A percentile compares a stretch with the other conserved stretches of the same genome.
These are phyloP conservation scores for Nymphicus hollandicus DNA, from an alignment of 2,113 vertebrate genomes.

Conservation along the genomic window DNA sequence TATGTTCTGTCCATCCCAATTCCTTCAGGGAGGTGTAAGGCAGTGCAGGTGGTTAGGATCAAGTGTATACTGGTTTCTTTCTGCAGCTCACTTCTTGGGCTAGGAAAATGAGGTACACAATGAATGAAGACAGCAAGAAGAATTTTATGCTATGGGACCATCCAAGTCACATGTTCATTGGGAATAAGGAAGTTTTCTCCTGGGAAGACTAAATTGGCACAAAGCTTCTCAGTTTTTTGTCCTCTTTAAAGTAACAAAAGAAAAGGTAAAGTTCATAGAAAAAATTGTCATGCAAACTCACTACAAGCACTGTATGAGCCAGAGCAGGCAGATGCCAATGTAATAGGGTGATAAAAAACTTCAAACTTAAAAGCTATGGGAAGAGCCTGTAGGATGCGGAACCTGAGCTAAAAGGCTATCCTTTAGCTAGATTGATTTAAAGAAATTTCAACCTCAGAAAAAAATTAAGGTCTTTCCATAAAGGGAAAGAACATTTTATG, in stretches of 20 bases:
- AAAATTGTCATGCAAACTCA: neutral
- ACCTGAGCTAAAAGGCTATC: neutral
- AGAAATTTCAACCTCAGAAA: neutral
- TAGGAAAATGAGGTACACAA: neutral
- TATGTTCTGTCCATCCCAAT: neutral
- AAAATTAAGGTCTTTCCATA: neutral
- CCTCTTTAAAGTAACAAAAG: neutral
- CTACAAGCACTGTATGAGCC: neutral
- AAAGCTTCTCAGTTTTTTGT: neutral
- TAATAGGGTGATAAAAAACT: neutral
- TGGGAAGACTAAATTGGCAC: neutral
- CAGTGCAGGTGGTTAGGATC: neutral
- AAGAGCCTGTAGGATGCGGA: neutral
- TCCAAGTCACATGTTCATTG: neutral
- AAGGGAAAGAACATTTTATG: neutral
- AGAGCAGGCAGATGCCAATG: constrained; percentile 1
- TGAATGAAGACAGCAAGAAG: neutral
- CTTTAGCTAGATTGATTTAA: neutral
- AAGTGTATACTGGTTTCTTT: neutral
- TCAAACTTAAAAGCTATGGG: neutral
- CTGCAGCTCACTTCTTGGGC: neutral
- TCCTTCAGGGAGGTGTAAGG: neutral
- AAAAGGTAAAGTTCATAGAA: neutral
- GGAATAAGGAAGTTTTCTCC: neutral
- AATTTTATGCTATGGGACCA: neutral